These are phyloP conservation scores for Leucoraja ocellata DNA, from an alignment of 2,797 vertebrate genomes.

Conservation along the genomic window DNA sequence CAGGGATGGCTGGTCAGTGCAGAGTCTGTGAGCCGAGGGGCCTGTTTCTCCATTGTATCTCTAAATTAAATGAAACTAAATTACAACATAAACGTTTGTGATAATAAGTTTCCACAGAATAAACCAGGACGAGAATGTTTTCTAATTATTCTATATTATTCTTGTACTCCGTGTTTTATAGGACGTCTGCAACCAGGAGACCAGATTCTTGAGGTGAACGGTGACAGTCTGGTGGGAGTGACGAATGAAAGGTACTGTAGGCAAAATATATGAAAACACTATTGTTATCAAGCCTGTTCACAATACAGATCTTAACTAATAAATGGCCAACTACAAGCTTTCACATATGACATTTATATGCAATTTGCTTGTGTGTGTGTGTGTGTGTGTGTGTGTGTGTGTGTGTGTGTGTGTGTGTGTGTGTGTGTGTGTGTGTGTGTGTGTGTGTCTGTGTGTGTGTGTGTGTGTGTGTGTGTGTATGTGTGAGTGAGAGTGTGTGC, in stretches of 20 bases:
- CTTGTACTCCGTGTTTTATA: constrained; percentile 43
- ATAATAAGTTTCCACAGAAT: not conserved
- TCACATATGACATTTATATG: not conserved
- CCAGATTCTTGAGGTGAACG: constrained; percentile 86
- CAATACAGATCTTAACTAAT: not conserved
- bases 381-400: too few relatives aligned
- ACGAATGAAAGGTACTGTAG: constrained; percentile 72
- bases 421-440: too few relatives aligned
- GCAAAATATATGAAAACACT: not conserved
- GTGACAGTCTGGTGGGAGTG: constrained; percentile 74
- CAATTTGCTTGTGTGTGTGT: not conserved
- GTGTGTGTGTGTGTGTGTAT: too few relatives aligned
- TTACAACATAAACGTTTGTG: not conserved
- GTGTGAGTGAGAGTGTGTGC: too few relatives aligned
- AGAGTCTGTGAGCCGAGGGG: too few relatives aligned
- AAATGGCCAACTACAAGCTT: not conserved
- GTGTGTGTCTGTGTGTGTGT: too few relatives aligned
- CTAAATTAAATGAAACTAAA: too few relatives aligned
- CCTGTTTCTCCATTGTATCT: too few relatives aligned
- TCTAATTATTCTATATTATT: not conserved
- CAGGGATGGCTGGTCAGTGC: too few relatives aligned
- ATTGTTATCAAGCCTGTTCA: not conserved
- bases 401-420: too few relatives aligned
- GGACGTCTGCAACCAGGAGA: constrained; percentile 79
- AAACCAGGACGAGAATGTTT: not conserved